These are phyloP conservation scores for Rhinatrema bivittatum DNA, from an alignment of 2,797 vertebrate genomes.

Conservation along the genomic window DNA sequence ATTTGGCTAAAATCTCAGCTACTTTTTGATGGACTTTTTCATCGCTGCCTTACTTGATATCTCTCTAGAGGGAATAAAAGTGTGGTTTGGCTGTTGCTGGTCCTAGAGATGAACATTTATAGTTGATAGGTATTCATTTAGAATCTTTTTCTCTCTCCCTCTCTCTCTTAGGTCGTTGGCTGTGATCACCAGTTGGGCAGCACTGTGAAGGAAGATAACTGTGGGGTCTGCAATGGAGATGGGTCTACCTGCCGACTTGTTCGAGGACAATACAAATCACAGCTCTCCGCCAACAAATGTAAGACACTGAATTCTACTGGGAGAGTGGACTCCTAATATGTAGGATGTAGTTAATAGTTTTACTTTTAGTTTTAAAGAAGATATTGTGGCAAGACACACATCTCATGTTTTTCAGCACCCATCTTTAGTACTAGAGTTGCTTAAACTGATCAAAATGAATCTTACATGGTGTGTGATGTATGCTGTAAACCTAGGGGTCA, in stretches of 20 bases:
- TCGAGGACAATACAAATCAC: slow-evolving; percentile 90
- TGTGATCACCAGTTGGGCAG: slow-evolving; percentile 92
- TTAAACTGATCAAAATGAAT: too few species aligned
- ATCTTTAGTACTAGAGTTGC: too few species aligned
- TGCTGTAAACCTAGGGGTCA: too few species aligned
- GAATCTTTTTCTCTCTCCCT: slow-evolving; percentile 45
- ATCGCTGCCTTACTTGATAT: slow-evolving; percentile 17
- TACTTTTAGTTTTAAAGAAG: too few species aligned
- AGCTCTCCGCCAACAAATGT: slow-evolving; percentile 83
- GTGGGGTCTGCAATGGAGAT: slow-evolving; percentile 88
- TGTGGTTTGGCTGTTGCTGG: slow-evolving; percentile 7
- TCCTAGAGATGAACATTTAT: slow-evolving; percentile 14
- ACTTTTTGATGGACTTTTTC: slow-evolving; percentile 12
- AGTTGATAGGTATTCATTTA: slow-evolving; percentile 7
- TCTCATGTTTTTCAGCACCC: too few species aligned
- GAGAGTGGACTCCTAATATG: too few species aligned
- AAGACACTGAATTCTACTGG: slow-evolving; percentile 50
- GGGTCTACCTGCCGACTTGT: slow-evolving; percentile 90
- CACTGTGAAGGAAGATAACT: slow-evolving; percentile 89
- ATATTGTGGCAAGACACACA: too few species aligned
- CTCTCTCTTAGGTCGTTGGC: slow-evolving; percentile 80
- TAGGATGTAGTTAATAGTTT: too few species aligned
- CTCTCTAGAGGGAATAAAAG: slow-evolving; percentile 11
- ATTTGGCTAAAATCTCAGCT: slow-evolving; percentile 3
- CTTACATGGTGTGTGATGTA: too few species aligned